Base-by-base conservation (phyloP, 2,113 vertebrate species). In the Oryzias javanicus region DNA sequence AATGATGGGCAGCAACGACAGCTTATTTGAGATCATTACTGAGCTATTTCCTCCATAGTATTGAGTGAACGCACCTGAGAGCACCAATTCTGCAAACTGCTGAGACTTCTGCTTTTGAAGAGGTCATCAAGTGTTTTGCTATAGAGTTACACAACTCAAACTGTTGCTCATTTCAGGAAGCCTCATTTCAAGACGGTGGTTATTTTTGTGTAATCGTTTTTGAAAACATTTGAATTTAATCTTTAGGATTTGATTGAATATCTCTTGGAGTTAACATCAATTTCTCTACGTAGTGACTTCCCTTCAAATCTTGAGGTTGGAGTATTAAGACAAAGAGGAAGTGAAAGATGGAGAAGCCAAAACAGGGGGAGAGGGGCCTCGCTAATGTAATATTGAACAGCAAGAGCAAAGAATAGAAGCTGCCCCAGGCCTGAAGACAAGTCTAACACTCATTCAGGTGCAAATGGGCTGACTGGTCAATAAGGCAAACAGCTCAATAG, bases 401-500 rank as follows among this genome's bases (percentile, higher is more conserved):
- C 71, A 4, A 29, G 61, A 51, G 76, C 64, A 85, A 84, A 87
- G 73, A 86, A 82, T 73, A 79, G 57, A 72, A 58, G 62, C 63
- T 58, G 74, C 76, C 65, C 5, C 42, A 54, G 67, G 76, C 78
- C 63, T 14, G 75, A 67, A 80, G 79, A 88, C 80, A 76, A 78
- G 78, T 72, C 74, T 72, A 84, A 72, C 83, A 80, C 79, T 84
- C 74, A 87, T 86, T 89, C 65, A 74, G 73, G 80, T 85, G 85
- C 81, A 84, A 83, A 86, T 67, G 75, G 67, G 77, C 78, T 72
- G 72, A 76, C 76, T 68, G 75, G 74, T 82, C 83, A 89, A 85
- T 86, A 90, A 72, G 59, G 68, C 83, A 79, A 83, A 81, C 80
- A 81, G 80, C 69, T 87, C 83, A 84, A 87, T 88, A 85, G 75